Base-by-base conservation (phyloP, 2,113 vertebrate genomes). In the Scalopus aquaticus region DNA sequence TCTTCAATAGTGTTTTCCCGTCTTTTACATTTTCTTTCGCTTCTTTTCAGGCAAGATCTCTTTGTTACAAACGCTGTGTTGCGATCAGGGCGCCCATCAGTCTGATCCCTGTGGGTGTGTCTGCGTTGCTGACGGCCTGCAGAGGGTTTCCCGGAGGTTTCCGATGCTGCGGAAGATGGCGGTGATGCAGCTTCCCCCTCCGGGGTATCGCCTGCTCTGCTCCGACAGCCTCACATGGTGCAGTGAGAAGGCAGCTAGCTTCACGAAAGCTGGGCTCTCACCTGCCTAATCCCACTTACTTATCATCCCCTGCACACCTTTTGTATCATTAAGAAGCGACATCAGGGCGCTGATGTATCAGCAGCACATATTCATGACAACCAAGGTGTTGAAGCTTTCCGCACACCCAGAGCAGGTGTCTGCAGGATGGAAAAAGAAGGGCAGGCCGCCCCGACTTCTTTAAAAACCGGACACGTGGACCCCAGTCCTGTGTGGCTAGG, bases 11-110 rank as follows among this genome's bases (percentile, higher is more conserved):
- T 64, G 46, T 93, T 92, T 92, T 92, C 70, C 49, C 93, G 90
- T 76, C 42, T 80, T 70, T 84, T 54, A 65, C 54, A 79, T 69
- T 86, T 16, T 83, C 44, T 82, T 76, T 70, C 64, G 26, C 17
- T 89, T 84, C 60, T 54, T 58, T 92, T 96, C 58, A 94, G 64
- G 19, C 90, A 84, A 94, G 67, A 90, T 74, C 56, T 93, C 46
- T n/a, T n/a, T n/a, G n/a, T n/a, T 72, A 51, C 7, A 65, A 87
- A 95, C 72, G 24, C 28, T 84, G 10, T 83, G 2, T 94, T 64
- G 26, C 35, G 60, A 86, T 84, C 76, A 84, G 54, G 20, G 8
- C 49, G 70, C 77, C 54, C 44, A 78, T 67, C 80, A 54, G 70
- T 95, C 60, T 73, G 84, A n/a, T 93, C 37, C 62, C 51, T 73